Conservation (phyloP, 2,113 vertebrate species). For the Prolemur simus region DNA sequence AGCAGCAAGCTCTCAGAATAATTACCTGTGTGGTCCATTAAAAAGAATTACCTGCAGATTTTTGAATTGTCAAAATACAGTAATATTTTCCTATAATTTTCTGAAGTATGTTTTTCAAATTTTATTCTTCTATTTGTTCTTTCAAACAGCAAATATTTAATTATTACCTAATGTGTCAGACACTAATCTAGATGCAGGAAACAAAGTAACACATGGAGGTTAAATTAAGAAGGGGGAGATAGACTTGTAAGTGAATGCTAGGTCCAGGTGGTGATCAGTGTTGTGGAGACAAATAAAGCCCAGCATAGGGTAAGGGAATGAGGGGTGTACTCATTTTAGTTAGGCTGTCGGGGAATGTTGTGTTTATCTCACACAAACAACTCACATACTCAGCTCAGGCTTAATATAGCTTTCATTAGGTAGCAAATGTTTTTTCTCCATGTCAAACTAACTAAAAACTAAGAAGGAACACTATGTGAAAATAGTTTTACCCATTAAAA, state of each 20-base stretch:
- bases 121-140: not conserved
- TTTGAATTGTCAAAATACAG: not conserved
- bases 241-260: not conserved
- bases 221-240: not conserved
- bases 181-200: not conserved
- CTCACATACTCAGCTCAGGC: not conserved
- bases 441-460: not conserved
- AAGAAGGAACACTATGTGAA: not conserved
- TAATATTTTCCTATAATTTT: not conserved
- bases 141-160: not conserved
- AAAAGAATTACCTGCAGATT: not conserved
- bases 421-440: not conserved
- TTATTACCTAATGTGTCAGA: not conserved
- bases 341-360: rapidly evolving
- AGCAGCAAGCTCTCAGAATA: not conserved
- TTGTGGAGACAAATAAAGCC: not conserved
- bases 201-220: not conserved
- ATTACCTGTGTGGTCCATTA: not conserved
- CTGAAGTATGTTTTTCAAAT: not conserved
- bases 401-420: not conserved
- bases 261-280: not conserved
- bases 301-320: not conserved
- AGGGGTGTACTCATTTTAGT: rapidly evolving
- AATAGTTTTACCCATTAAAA: not conserved
- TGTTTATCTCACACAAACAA: not conserved